Conservation (phyloP, 2,797 vertebrate species). For the Sebastiscus albofasciatus region DNA sequence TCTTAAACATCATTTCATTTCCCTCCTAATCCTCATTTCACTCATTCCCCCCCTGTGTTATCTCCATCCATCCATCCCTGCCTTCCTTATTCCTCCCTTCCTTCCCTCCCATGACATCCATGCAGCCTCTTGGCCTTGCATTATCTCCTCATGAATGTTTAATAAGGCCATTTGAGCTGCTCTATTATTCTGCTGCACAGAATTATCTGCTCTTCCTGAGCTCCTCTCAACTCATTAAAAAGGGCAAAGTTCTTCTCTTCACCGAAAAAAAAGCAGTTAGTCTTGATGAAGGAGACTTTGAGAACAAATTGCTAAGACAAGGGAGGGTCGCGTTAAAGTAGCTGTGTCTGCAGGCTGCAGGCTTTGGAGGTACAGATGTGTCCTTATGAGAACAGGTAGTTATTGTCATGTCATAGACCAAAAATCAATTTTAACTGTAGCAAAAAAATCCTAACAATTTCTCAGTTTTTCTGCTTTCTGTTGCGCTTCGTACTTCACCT, state of each 20-base stretch:
- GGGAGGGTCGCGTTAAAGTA: constrained; percentile 21
- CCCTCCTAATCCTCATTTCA: constrained; percentile 24
- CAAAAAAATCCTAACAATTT: not conserved
- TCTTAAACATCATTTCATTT: constrained; percentile 24
- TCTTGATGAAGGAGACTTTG: constrained; percentile 35
- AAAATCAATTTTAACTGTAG: not conserved
- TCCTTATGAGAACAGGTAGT: constrained; percentile 23
- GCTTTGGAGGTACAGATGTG: constrained; percentile 15
- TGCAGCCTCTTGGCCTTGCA: constrained; percentile 49
- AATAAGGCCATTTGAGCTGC: constrained; percentile 76
- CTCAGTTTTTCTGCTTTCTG: not conserved
- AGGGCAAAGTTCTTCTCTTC: constrained; percentile 53
- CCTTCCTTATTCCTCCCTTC: constrained; percentile 4
- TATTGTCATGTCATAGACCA: not conserved
- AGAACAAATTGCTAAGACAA: constrained; percentile 33
- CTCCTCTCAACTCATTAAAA: constrained; percentile 70
- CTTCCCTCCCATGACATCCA: constrained; percentile 36
- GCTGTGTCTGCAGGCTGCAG: constrained; percentile 25
- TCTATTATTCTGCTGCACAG: constrained; percentile 71
- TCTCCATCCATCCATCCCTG: constrained; percentile 19
- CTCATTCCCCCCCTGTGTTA: constrained; percentile 10
- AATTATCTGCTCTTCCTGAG: constrained; percentile 70
- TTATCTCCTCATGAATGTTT: constrained; percentile 83
- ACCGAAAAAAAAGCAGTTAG: constrained; percentile 25
- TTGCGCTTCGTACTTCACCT: not conserved